phyloP scores from a whole-genome alignment of 1,140 invertebrate species.

The Drosophila rufa region DNA sequence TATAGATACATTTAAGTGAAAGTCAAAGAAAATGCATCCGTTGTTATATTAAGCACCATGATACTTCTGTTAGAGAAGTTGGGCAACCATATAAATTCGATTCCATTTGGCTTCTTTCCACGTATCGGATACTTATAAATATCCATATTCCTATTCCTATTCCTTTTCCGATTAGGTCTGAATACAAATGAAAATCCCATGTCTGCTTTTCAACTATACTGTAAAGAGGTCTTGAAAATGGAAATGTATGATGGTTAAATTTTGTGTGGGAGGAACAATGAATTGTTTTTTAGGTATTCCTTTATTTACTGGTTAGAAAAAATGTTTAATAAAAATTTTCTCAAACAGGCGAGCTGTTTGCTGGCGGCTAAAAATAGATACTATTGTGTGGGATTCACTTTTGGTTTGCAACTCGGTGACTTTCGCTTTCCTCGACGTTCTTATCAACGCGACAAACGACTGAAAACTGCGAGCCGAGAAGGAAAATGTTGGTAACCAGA shows the following conservation, averaged over 20 bases:
- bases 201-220: conserved; percentile 13
- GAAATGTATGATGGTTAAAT: not conserved
- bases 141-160: not conserved
- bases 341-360: conserved; percentile 11
- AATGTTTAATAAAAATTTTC: not conserved
- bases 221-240: conserved; percentile 7
- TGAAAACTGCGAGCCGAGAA: conserved; percentile 63
- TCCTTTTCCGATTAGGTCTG: conserved; percentile 2
- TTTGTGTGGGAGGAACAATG: not conserved
- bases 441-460: conserved; percentile 74
- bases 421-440: conserved; percentile 62
- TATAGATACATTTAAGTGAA: not conserved
- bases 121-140: not conserved
- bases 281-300: not conserved
- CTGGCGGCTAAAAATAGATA: not conserved
- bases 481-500: conserved; percentile 62
- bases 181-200: conserved; percentile 13
- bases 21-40: conserved; percentile 7
- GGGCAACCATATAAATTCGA: conserved; percentile 13
- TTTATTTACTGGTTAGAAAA: not conserved
- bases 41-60: conserved; percentile 9
- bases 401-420: conserved; percentile 13
- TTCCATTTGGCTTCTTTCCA: conserved; percentile 9
- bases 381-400: conserved; percentile 18
- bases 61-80: conserved; percentile 5